These are phyloP conservation scores for Acrossocheilus wenchowensis DNA, from an alignment of 2,797 vertebrate genomes.

Conservation along the genomic window DNA sequence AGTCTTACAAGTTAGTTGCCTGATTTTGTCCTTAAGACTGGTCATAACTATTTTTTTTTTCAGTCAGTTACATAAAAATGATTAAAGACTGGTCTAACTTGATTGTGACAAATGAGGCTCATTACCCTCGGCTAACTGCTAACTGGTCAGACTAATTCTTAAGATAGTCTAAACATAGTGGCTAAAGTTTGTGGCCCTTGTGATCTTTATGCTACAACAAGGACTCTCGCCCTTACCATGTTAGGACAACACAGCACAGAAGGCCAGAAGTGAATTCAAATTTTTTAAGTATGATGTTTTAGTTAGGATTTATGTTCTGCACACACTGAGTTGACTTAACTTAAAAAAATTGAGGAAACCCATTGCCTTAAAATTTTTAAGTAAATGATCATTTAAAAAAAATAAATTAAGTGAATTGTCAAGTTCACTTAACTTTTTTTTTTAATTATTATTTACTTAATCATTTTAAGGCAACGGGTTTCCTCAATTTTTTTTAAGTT, in stretches of 20 bases:
- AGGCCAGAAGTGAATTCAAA: not conserved
- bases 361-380: too few species aligned
- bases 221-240: not conserved
- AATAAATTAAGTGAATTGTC: too few species aligned
- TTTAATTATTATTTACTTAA: too few species aligned
- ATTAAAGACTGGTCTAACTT: not conserved
- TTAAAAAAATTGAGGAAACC: too few species aligned
- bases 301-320: not conserved
- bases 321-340: not conserved
- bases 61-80: not conserved
- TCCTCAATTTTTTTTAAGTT: too few species aligned
- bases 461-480: too few species aligned
- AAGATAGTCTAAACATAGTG: too few species aligned
- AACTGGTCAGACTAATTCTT: not conserved
- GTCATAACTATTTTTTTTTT: not conserved
- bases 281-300: not conserved
- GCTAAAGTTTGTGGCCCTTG: not conserved
- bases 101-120: not conserved
- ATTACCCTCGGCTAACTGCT: not conserved
- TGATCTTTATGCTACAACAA: not conserved
- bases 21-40: not conserved
- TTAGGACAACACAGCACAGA: not conserved
- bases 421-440: too few species aligned
- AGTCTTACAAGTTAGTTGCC: not conserved
- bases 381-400: too few species aligned